Conservation (phyloP, 2,888 invertebrate genomes). For the Pristionchus entomophagus region DNA sequence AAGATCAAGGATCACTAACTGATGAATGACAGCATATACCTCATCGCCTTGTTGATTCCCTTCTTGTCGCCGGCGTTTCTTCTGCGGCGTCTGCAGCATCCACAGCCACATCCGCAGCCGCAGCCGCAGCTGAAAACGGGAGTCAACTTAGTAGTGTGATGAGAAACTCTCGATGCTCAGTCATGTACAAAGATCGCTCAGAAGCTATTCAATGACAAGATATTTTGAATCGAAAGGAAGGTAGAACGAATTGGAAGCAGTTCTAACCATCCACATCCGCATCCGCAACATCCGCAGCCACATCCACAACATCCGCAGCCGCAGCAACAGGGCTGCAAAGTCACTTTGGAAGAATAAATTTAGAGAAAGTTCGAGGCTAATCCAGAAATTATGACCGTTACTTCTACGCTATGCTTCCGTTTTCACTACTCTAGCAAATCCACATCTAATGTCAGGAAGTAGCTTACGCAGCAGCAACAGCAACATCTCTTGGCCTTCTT, state of each 20-base stretch:
- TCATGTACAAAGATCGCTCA: no score
- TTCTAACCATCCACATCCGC: slow-evolving; percentile 1
- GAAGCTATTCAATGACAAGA: no score
- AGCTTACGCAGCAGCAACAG: slow-evolving; percentile 29
- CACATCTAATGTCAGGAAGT: no score
- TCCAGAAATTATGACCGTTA: no score
- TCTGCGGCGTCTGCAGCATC: background rate
- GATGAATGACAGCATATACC: background rate
- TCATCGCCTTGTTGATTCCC: slow-evolving; percentile 15
- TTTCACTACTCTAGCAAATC: background rate
- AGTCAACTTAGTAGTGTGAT: no score
- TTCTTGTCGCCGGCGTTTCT: slow-evolving; percentile 7
- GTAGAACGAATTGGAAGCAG: no score
- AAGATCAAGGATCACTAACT: no score
- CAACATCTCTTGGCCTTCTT: slow-evolving; percentile 23
- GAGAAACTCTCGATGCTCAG: no score
- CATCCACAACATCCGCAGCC: slow-evolving; percentile 42
- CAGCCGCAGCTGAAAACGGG: background rate
- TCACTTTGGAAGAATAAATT: no score
- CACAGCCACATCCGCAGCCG: background rate
- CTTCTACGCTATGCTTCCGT: no score
- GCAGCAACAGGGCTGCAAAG: slow-evolving; percentile 35
- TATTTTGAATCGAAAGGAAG: no score
- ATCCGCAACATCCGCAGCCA: slow-evolving; percentile 39
- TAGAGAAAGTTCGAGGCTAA: no score